Base-by-base conservation (phyloP, 1,140 invertebrate species). In the Drosophila pachea region DNA sequence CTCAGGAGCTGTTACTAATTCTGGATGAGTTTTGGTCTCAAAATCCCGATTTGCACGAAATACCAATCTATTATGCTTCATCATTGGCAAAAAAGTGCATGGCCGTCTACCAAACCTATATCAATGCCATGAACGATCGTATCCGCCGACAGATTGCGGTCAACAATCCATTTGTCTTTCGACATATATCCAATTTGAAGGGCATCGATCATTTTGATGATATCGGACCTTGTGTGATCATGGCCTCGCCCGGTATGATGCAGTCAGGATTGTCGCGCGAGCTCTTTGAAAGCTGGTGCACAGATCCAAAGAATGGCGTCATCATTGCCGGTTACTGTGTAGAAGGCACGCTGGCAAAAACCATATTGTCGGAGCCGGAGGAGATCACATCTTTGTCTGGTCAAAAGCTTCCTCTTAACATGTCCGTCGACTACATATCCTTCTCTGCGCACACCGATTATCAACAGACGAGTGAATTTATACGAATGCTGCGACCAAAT, bases 161-260 rank as follows among this genome's bases (percentile, higher is more conserved):
- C 35, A 99, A 98, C 88, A 99, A 99, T 92, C 99, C 99, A 0
- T 99, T 99, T 91, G 96, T 99, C 2, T 99, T 99, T 90, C 96
- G 98, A 81, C 98, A 99, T 87, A 99, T 99, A 73, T 98, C 97
- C 5, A 99, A 99, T 91, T 90, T 99, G 0, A 99, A 99, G 94
- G 97, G 97, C 29, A 99, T 99, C 84, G 98, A 99, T 90, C 98
- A 99, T 89, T 99, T 99, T 90, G 98, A 99, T 86, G 98, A 99
- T 89, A 97, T 99, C 73, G 99, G 98, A 0, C 99, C 99, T 0
- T 99, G 98, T 88, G 98, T 99, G 1, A 96, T 99, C 0, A 97
- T 99, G 96, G 99, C 99, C 0, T 98, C 97, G 0, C 99, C 99
- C 3, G 99, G 99, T 90, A 99, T 99, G 98, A 98, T 99, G 97